These are phyloP conservation scores for Pedetes capensis DNA, from an alignment of 2,113 vertebrate genomes.

Conservation along the genomic window DNA sequence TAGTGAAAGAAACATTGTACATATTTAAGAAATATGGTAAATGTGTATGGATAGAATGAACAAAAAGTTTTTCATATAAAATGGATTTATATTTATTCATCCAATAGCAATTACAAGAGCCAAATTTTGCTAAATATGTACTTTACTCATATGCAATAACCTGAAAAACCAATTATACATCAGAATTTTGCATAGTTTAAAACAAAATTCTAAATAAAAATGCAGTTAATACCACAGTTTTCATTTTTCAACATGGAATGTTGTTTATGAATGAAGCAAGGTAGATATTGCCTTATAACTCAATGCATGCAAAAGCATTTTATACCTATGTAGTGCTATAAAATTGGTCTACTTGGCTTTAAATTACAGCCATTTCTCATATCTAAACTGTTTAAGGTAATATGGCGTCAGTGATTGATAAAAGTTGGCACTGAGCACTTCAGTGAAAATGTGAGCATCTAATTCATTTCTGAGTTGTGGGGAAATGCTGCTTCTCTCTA, in stretches of 20 bases:
- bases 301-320: neutral
- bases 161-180: slow-evolving; percentile 33
- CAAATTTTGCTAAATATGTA: slow-evolving; percentile 52
- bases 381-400: slow-evolving; percentile 33
- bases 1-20: slow-evolving; percentile 36
- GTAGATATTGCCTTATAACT: slow-evolving; percentile 45
- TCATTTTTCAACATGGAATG: slow-evolving; percentile 45
- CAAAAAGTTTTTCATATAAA: slow-evolving; percentile 13
- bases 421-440: neutral
- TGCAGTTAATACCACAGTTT: slow-evolving; percentile 38
- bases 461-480: slow-evolving; percentile 39
- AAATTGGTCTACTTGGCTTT: slow-evolving; percentile 18
- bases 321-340: slow-evolving; percentile 7
- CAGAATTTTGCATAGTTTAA: slow-evolving; percentile 45
- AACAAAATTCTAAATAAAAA: slow-evolving; percentile 68
- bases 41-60: neutral
- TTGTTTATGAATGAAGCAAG: slow-evolving; percentile 51
- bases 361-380: slow-evolving; percentile 40
- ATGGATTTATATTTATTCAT: slow-evolving; percentile 34
- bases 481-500: slow-evolving; percentile 30
- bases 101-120: neutral
- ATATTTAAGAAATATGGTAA: slow-evolving; percentile 10
- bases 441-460: slow-evolving; percentile 49
- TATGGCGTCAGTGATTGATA: neutral
- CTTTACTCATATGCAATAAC: slow-evolving; percentile 31